These are phyloP conservation scores for Hedychridium roseum DNA, from an alignment of 2,888 invertebrate species.

Conservation along the genomic window DNA sequence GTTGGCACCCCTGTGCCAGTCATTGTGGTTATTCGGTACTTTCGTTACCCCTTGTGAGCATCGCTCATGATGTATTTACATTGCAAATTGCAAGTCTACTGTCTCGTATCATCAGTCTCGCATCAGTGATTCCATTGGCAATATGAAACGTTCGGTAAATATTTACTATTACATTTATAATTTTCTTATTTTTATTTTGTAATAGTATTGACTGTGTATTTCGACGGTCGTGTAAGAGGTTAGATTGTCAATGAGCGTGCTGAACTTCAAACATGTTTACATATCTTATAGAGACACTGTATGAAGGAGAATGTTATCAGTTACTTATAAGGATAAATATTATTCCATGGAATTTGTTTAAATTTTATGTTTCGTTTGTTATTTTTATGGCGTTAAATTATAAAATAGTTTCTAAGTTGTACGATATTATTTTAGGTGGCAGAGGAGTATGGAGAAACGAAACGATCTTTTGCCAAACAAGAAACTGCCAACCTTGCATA, in stretches of 20 bases:
- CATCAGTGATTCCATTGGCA: slow-evolving; percentile 16
- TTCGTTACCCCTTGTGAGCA: slow-evolving; percentile 12
- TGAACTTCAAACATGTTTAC: no score
- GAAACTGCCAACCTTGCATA: slow-evolving; percentile 49
- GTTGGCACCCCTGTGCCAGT: slow-evolving; percentile 41
- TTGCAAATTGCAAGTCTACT: slow-evolving; percentile 18
- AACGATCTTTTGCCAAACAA: slow-evolving; percentile 43
- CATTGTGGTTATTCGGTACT: slow-evolving; percentile 17
- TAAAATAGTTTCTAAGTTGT: no score
- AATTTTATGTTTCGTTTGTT: slow-evolving; percentile 1
- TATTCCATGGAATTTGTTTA: no score
- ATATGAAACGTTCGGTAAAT: slow-evolving; percentile 50
- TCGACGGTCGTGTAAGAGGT: slow-evolving; percentile 18
- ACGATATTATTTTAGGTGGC: slow-evolving; percentile 41
- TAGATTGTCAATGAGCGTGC: slow-evolving; percentile 24
- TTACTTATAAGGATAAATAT: no score
- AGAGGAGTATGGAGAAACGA: slow-evolving; percentile 48
- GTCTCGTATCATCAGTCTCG: slow-evolving; percentile 10
- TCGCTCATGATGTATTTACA: slow-evolving; percentile 32
- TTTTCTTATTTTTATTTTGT: not conserved
- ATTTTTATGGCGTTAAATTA: slow-evolving; percentile 31
- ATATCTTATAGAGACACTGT: no score
- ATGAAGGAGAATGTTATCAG: no score
- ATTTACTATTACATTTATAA: slow-evolving; percentile 1
- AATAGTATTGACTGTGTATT: slow-evolving; percentile 5